Percentiles rank a stretch among this genome's conserved stretches.
Evolutionary conservation across 2,888 invertebrate species (phyloP).

Genomic region (Aleiodes alternator): DNA sequence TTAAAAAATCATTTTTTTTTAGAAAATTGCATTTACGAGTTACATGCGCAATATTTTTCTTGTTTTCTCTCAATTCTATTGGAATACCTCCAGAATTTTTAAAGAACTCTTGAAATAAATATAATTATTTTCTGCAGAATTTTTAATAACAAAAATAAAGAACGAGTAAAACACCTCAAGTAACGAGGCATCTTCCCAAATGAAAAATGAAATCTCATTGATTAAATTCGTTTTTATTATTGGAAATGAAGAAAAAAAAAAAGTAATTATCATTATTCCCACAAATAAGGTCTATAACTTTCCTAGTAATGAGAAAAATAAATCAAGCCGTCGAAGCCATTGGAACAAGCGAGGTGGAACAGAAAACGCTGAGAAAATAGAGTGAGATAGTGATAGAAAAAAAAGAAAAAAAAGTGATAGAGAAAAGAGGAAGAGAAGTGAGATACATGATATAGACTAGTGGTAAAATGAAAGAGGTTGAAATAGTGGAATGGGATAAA

Average conservation of each 20-base stretch:
- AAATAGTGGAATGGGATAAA: constrained; percentile 6
- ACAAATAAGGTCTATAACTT: constrained; percentile 23
- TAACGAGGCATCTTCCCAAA: too few relatives aligned
- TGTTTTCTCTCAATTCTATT: too few relatives aligned
- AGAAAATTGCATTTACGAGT: too few relatives aligned
- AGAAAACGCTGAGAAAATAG: constrained; percentile 22
- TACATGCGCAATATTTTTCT: too few relatives aligned
- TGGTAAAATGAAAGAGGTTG: constrained; percentile 36
- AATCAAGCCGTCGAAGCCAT: constrained; percentile 31
- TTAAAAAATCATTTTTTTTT: too few relatives aligned
- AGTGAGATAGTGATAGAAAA: constrained; percentile 1
- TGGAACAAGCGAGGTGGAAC: constrained; percentile 33
- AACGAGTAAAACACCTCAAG: too few relatives aligned
- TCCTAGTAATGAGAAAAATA: constrained; percentile 25
- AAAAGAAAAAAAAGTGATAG: background rate
- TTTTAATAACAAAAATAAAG: too few relatives aligned
- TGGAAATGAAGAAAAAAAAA: background rate
- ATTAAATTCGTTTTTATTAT: constrained; percentile 6
- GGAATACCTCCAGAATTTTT: too few relatives aligned
- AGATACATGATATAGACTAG: constrained; percentile 33
- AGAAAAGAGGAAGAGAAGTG: background rate
- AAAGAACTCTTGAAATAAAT: too few relatives aligned
- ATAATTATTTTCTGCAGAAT: too few relatives aligned
- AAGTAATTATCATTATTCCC: constrained; percentile 27
- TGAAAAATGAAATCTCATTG: too few relatives aligned